Evolutionary conservation across 2,888 invertebrate genomes (phyloP).

Genomic region (Caradrina kadenii): DNA sequence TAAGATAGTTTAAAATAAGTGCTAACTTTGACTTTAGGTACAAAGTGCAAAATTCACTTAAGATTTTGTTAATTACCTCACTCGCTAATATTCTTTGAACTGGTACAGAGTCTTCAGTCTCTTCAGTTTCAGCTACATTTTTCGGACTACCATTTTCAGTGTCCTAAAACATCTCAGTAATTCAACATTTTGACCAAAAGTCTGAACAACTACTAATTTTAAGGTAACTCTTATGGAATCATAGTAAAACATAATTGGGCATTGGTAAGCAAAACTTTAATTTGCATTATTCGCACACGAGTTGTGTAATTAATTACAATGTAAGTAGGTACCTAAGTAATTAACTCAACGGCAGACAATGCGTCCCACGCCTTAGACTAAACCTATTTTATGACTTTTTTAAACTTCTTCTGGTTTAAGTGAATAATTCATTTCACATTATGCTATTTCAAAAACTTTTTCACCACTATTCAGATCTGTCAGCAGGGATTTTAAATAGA

Average conservation of each 20-base stretch:
- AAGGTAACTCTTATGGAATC: neutral
- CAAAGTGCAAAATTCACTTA: conserved; percentile 12
- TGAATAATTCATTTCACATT: neutral
- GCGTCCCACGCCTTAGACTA: neutral
- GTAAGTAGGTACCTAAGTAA: neutral
- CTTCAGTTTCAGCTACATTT: conserved; percentile 8
- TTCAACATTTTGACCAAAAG: conserved; percentile 12
- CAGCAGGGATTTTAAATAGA: too few species aligned
- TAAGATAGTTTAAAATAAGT: too few species aligned
- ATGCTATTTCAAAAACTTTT: neutral
- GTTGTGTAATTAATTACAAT: conserved; percentile 25
- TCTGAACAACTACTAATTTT: neutral
- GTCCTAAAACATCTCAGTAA: conserved; percentile 40
- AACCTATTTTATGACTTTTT: neutral
- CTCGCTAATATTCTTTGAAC: conserved; percentile 38
- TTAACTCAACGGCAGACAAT: neutral
- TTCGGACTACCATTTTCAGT: conserved; percentile 20
- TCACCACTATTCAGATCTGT: too few species aligned
- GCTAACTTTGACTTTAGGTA: too few species aligned
- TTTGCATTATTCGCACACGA: conserved; percentile 57
- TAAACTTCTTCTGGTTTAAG: neutral
- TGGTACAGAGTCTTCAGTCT: conserved; percentile 23
- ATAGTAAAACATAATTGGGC: conserved; percentile 50
- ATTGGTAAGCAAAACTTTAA: conserved; percentile 60
- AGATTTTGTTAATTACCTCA: conserved; percentile 27